Evolutionary conservation across 1,140 invertebrate genomes (phyloP), one percentile per base, ranked within the genome.

Genomic region (Drosophila orena): DNA sequence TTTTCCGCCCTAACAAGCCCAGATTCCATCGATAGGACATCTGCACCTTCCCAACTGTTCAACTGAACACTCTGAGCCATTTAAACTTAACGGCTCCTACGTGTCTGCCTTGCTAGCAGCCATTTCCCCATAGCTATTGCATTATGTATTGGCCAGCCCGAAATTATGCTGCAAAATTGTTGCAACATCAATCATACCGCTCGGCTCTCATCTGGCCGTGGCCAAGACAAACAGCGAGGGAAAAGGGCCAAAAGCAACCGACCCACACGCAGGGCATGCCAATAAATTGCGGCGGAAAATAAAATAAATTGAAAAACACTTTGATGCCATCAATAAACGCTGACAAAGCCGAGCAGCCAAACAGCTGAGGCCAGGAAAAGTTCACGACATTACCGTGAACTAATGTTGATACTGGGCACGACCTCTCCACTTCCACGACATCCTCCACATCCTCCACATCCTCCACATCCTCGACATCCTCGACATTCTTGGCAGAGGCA

Each of bases 261-360:
- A 40, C 35, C n/a, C 20, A 52, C 72, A 17, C 43, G 64, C 34
- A 83, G 71, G 71, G 54, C 65, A 61, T 70, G 76, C 72, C 83
- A 85, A 88, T 88, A 89, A 88, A 88, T 88, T 89, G 71, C 52
- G 30, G 54, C 40, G 17, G 53, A 78, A 80, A 80, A 86, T 81
- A 85, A 88, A 88, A 88, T 88, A 88, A 88, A 88, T 88, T 89
- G 83, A 88, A 88, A 88, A 88, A 84, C 83, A 89, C 86, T 89
- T 88, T 84, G 83, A 83, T 66, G 84, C 79, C 84, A 88, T 89
- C 83, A 88, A 88, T 88, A 88, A 88, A 81, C 83, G 83, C 84
- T 89, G 84, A 89, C 83, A 89, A 73, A 88, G 83, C 73, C 79
- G 73, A 65, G 78, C 65, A 58, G 52, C 20, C 74, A 65, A 80